These are phyloP conservation scores for Minunthozetes semirufus DNA, from an alignment of 2,888 invertebrate species.

Conservation along the genomic window DNA sequence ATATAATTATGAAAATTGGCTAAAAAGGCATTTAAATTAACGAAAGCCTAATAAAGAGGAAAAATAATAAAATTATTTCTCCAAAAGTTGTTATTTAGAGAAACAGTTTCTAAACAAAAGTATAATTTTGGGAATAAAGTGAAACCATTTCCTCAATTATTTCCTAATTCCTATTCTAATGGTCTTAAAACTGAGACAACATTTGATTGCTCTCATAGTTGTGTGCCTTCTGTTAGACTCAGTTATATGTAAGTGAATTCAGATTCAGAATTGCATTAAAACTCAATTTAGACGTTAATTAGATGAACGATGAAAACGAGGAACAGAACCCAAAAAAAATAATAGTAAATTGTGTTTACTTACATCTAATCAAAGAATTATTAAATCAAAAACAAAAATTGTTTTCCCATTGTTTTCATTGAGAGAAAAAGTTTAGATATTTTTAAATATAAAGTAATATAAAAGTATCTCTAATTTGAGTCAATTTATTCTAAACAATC, in stretches of 20 bases:
- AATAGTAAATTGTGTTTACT: background rate
- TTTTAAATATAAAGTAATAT: background rate
- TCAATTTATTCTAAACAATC: background rate
- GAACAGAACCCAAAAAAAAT: background rate
- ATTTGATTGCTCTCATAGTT: conserved; percentile 29
- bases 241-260: conserved; percentile 7
- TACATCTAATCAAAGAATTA: background rate
- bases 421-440: background rate
- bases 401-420: background rate
- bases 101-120: background rate
- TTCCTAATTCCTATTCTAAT: conserved; percentile 13
- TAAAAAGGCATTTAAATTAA: no score
- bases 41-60: background rate
- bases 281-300: conserved; percentile 10
- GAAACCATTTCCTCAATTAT: conserved; percentile 25
- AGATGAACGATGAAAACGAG: background rate
- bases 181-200: conserved; percentile 18
- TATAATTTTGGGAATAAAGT: background rate
- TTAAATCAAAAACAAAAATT: no score
- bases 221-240: conserved; percentile 7
- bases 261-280: background rate
- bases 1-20: background rate
- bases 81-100: background rate
- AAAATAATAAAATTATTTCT: background rate
- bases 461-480: no score